phyloP scores from a whole-genome alignment of 2,797 vertebrate genomes.

The Lepus townsendii region DNA sequence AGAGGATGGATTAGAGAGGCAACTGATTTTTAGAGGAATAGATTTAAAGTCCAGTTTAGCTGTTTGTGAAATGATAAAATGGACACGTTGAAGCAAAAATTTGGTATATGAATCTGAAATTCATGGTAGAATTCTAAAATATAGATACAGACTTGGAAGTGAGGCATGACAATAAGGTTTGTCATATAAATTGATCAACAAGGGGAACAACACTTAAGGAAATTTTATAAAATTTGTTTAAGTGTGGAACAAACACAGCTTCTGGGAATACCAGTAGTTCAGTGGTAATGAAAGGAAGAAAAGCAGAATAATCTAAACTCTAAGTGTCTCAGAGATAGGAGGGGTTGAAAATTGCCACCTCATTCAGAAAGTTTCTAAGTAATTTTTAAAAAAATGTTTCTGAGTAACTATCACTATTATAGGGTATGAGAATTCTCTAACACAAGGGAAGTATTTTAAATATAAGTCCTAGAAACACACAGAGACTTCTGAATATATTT shows the following conservation, averaged over 20 bases:
- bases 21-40: background rate
- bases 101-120: background rate
- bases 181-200: background rate
- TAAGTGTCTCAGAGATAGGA: background rate
- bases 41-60: background rate
- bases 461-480: constrained; percentile 6
- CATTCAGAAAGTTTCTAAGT: background rate
- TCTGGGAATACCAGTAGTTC: background rate
- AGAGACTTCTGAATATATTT: background rate
- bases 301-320: background rate
- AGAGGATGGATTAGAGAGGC: too few species aligned
- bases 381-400: too few species aligned
- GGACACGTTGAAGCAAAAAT: background rate
- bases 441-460: background rate
- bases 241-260: background rate
- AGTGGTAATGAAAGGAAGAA: background rate
- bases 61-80: background rate
- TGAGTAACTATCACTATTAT: background rate
- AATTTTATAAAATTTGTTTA: background rate
- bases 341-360: background rate
- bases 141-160: background rate
- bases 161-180: background rate
- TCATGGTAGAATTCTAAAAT: background rate
- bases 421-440: background rate
- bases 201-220: background rate